Evolutionary conservation across 2,113 vertebrate species (phyloP).

Genomic region (Oreochromis tanganicae): DNA sequence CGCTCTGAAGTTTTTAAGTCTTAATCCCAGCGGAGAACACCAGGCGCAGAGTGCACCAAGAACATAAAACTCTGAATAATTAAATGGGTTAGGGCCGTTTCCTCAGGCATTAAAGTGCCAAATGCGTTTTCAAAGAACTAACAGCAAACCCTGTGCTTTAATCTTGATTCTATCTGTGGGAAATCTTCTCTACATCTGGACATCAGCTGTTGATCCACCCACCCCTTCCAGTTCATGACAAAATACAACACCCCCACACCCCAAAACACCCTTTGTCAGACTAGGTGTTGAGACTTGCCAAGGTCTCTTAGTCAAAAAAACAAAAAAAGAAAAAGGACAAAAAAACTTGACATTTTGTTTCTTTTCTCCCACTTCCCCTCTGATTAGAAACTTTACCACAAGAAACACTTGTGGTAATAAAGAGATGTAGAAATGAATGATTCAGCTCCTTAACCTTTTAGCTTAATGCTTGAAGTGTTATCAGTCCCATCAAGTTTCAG

Average conservation of each 20-base stretch:
- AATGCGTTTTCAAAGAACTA: background rate
- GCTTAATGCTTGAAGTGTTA: background rate
- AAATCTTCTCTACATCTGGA: slow-evolving; percentile 59
- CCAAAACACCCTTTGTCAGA: slow-evolving; percentile 31
- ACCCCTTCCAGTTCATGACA: slow-evolving; percentile 21
- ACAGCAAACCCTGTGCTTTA: background rate
- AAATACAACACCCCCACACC: slow-evolving; percentile 46
- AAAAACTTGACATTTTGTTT: background rate
- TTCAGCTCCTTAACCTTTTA: background rate
- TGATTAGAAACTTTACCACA: background rate
- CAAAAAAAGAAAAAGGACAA: background rate
- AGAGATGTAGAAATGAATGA: background rate
- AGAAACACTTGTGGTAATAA: background rate
- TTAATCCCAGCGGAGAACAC: slow-evolving; percentile 17
- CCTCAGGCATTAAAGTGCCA: background rate
- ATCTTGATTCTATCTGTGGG: background rate
- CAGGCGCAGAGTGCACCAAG: background rate
- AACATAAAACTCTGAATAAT: slow-evolving; percentile 6
- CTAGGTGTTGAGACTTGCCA: slow-evolving; percentile 13
- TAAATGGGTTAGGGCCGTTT: background rate
- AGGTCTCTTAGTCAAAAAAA: background rate
- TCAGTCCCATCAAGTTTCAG: background rate
- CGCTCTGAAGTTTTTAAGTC: background rate
- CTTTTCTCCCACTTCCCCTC: background rate
- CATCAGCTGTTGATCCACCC: slow-evolving; percentile 55